These are phyloP conservation scores for Microctenopoma steveboyesi DNA, from an alignment of 2,797 vertebrate species.

Conservation along the genomic window DNA sequence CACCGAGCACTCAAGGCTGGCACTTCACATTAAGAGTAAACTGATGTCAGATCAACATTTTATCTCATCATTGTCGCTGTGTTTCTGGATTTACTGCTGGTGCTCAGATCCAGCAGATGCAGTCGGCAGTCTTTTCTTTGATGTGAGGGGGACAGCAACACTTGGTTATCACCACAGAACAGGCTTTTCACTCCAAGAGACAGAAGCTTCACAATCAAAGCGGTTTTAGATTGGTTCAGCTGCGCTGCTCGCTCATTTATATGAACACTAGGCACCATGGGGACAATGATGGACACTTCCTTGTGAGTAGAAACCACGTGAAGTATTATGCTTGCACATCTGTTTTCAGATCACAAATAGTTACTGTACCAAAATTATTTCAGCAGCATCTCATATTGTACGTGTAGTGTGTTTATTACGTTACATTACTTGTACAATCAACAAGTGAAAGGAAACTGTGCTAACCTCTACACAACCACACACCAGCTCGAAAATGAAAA, in stretches of 20 bases:
- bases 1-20: constrained; percentile 10
- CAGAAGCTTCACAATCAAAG: constrained; percentile 29
- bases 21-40: constrained; percentile 5
- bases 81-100: constrained; percentile 39
- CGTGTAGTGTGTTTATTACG: no score
- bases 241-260: constrained; percentile 31
- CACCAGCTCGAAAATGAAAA: not conserved
- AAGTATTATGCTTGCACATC: constrained; percentile 22
- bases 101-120: constrained; percentile 26
- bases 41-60: constrained; percentile 30
- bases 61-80: constrained; percentile 17
- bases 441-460: no score
- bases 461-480: no score
- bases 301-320: not conserved
- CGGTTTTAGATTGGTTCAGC: constrained; percentile 14
- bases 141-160: constrained; percentile 30
- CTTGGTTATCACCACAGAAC: constrained; percentile 53
- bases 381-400: no score
- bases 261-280: constrained; percentile 12
- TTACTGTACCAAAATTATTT: no score
- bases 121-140: constrained; percentile 42
- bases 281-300: constrained; percentile 25
- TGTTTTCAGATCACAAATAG: constrained; percentile 24
- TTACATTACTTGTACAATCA: no score
- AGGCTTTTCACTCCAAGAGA: constrained; percentile 45